Evolutionary conservation across 2,113 vertebrate species (phyloP), one percentile per base, ranked within the genome.

Genomic region (Pelmatolapia mariae): DNA sequence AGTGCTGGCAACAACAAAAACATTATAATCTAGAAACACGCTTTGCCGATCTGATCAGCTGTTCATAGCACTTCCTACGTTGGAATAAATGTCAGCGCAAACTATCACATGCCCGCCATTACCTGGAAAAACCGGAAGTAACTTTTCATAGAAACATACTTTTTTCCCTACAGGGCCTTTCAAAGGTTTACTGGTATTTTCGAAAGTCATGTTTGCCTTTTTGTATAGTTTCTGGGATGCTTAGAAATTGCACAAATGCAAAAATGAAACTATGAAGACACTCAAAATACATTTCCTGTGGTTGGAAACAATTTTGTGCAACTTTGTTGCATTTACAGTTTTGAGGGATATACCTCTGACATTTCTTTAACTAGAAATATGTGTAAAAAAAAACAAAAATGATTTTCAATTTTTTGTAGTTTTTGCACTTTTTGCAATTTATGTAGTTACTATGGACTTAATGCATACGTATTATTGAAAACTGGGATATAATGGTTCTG

Each of bases 341-440:
- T 36, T 66, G 18, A 36, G 10, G 18, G 18, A n/a, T 66, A n/a
- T 66, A 66, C 31, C 61, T n/a, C 31, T 36, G 18, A 66, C 18
- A 36, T 66, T 36, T 66, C 18, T 66, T 36, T 36, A 66, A 66
- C 18, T 66, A 66, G 6, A 66, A 66, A 66, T 59, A 59, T 19
- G 29, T 63, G 18, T 66, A n/a, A 12, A 66, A 63, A 63, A 36
- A 36, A 36, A 5, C 16, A 3, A 33, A 59, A n/a, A 63, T 18
- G 57, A 0, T 61, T 61, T 61, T 18, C 0, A 19, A 1, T 11
- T n/a, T 4, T 5, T 36, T 63, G 0, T 36, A 2, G 2, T 19
- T 7, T 7, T 11, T 66, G 61, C 0, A 66, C 0, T n/a, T 63
- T 63, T 66, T 36, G 6, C 31, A 66, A 36, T 66, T 66, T 2